These are phyloP conservation scores for Synergus japonicus DNA, from an alignment of 2,888 invertebrate genomes.

Conservation along the genomic window DNA sequence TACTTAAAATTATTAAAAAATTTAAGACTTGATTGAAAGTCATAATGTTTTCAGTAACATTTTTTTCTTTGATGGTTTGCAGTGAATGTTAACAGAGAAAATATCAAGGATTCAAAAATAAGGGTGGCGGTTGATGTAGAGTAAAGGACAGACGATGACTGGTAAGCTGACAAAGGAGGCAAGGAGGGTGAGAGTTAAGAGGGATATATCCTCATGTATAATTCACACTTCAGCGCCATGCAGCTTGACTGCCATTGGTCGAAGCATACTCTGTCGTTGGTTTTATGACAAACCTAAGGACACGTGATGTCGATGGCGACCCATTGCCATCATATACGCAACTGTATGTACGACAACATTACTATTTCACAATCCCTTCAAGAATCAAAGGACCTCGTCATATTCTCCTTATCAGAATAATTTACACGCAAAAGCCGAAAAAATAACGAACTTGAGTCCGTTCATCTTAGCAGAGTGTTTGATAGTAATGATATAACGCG, in stretches of 20 bases:
- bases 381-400: neutral
- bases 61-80: neutral
- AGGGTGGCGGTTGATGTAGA: neutral
- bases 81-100: neutral
- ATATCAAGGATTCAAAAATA: neutral
- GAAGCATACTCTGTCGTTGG: conserved; percentile 65
- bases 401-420: neutral
- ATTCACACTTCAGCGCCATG: conserved; percentile 77
- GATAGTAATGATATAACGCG: too few species aligned
- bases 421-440: neutral
- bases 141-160: conserved; percentile 7
- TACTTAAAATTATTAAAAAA: too few species aligned
- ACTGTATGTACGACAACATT: neutral
- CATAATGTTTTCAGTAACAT: too few species aligned
- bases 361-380: neutral
- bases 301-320: conserved; percentile 60
- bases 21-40: too few species aligned
- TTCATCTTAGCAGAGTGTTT: too few species aligned
- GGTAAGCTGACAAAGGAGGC: conserved; percentile 44
- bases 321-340: neutral
- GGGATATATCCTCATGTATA: conserved; percentile 74
- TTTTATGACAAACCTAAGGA: conserved; percentile 71
- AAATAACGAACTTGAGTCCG: neutral
- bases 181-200: conserved; percentile 52
- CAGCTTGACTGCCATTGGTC: conserved; percentile 72